A percentile compares a stretch with the other conserved stretches of the same genome.
Conservation (phyloP, 2,888 invertebrate genomes). For the Exephanes ischioxanthus region DNA sequence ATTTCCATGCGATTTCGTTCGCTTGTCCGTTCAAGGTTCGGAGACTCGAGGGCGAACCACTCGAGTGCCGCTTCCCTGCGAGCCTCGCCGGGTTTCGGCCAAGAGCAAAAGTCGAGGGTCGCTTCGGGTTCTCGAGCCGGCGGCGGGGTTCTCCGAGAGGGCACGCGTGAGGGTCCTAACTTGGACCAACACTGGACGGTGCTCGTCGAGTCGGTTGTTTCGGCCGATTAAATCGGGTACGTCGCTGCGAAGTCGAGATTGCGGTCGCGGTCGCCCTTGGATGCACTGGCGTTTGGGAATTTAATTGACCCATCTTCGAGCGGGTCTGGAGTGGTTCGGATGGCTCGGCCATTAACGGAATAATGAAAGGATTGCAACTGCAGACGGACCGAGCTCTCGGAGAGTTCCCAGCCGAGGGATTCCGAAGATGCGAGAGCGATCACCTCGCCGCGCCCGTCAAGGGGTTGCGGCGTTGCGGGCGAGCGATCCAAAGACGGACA, state of each 20-base stretch:
- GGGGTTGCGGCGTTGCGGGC: neutral
- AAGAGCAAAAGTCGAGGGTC: slow-evolving; percentile 51
- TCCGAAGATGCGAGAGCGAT: neutral
- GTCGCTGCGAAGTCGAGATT: slow-evolving; percentile 60
- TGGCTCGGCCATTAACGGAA: neutral
- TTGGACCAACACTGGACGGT: slow-evolving; percentile 60
- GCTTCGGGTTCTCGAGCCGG: slow-evolving; percentile 40
- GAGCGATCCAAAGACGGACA: neutral
- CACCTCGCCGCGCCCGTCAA: neutral
- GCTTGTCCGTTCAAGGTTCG: slow-evolving; percentile 68
- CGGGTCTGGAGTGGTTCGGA: neutral
- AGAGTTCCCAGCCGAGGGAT: neutral
- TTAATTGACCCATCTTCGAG: neutral
- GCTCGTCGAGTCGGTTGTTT: slow-evolving; percentile 71
- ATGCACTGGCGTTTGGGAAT: neutral
- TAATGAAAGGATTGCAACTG: neutral
- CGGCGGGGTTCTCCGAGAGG: slow-evolving; percentile 14
- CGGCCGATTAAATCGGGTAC: slow-evolving; percentile 72
- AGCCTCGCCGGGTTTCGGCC: slow-evolving; percentile 46
- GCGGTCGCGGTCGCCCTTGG: neutral
- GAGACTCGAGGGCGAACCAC: slow-evolving; percentile 61
- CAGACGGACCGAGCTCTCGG: neutral
- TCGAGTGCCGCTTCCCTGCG: slow-evolving; percentile 62
- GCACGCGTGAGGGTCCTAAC: slow-evolving; percentile 50
- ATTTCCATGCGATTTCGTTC: slow-evolving; percentile 74